Conservation (phyloP, 1,140 invertebrate species). For the Drosophila chauvacae region DNA sequence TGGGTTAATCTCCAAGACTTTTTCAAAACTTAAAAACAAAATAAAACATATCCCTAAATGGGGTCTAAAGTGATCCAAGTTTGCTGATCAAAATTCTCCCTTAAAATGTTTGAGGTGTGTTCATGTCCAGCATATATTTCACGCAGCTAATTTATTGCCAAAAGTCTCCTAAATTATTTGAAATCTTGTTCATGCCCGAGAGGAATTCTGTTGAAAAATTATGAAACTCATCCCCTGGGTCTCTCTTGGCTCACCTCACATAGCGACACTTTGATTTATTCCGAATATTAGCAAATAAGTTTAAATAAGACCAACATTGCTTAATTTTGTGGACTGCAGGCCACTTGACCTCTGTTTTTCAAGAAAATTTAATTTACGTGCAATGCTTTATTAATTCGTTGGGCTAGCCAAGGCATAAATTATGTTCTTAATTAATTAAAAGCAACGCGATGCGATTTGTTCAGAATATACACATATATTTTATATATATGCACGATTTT, state of each 20-base stretch:
- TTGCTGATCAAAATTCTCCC: neutral
- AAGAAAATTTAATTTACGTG: conserved; percentile 33
- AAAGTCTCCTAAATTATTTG: conserved; percentile 34
- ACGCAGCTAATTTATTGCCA: conserved; percentile 32
- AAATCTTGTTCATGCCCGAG: conserved; percentile 16
- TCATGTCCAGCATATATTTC: neutral
- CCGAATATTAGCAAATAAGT: conserved; percentile 45
- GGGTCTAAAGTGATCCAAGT: neutral
- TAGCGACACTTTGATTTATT: conserved; percentile 55
- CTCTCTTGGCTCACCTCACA: conserved; percentile 32
- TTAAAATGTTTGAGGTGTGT: neutral
- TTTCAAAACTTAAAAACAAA: neutral
- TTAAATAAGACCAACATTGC: conserved; percentile 25
- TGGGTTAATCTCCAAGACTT: neutral
- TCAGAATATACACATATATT: conserved; percentile 11
- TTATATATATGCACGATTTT: conserved; percentile 5
- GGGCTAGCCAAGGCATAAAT: conserved; percentile 34
- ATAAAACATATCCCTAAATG: neutral
- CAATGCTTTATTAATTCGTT: conserved; percentile 57
- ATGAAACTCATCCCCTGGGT: conserved; percentile 57
- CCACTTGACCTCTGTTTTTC: conserved; percentile 47
- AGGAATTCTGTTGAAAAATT: conserved; percentile 39
- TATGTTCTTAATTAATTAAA: conserved; percentile 66
- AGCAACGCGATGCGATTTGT: conserved; percentile 56
- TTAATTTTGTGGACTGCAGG: conserved; percentile 39